Percentiles rank a stretch among this genome's conserved stretches.
Conservation (phyloP, 2,113 vertebrate species). For the Ceyx margarethae region DNA sequence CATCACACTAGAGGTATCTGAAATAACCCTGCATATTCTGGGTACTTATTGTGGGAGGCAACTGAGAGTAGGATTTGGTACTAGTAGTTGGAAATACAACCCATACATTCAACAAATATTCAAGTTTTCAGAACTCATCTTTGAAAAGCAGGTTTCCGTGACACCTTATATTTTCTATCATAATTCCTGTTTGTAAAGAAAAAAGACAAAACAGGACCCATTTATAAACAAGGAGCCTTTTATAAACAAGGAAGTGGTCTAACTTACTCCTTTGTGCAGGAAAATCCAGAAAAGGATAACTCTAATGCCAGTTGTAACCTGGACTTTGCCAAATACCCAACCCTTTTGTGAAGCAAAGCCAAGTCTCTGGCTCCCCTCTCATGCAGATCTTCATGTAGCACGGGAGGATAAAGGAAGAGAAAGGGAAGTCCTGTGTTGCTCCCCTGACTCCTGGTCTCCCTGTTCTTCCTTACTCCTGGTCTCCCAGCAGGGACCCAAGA, state of each 20-base stretch:
- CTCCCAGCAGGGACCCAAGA: rapidly evolving
- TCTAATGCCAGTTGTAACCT: background rate
- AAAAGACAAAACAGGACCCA: background rate
- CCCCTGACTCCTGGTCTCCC: background rate
- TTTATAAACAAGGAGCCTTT: conserved; percentile 25
- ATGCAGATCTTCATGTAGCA: background rate
- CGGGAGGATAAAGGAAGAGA: background rate
- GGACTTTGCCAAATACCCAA: conserved; percentile 10
- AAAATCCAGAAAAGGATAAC: conserved; percentile 35
- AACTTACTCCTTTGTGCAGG: background rate
- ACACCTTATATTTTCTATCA: background rate
- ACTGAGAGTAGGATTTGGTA: background rate
- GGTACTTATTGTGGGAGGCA: background rate
- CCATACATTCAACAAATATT: background rate
- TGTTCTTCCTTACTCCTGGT: background rate
- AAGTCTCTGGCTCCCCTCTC: background rate
- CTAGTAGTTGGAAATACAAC: background rate
- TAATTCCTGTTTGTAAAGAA: background rate
- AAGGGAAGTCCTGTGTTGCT: rapidly evolving
- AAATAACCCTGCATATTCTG: background rate
- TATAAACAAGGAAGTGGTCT: conserved; percentile 31
- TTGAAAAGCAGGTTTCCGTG: background rate
- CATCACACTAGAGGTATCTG: background rate
- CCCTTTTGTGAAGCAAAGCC: background rate
- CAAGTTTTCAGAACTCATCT: background rate